Evolutionary conservation across 2,888 invertebrate species (phyloP).

Genomic region (Chloroclystis v-ata): DNA sequence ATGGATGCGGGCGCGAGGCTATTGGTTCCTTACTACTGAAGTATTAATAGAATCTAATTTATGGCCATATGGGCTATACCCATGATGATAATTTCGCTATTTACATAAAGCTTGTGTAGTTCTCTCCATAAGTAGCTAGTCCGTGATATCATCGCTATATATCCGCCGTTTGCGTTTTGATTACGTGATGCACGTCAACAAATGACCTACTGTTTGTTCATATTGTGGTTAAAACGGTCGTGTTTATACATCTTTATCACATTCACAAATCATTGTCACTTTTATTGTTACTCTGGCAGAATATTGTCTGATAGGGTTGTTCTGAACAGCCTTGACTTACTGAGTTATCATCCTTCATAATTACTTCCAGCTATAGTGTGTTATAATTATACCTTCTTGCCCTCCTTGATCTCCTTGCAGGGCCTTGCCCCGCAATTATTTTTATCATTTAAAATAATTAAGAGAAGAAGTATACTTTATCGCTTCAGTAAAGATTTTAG

Average conservation of each 20-base stretch:
- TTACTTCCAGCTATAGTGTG: not conserved
- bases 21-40: constrained; percentile 21
- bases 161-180: constrained; percentile 16
- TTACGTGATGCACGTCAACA: constrained; percentile 28
- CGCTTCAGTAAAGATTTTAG: no score
- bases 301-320: not conserved
- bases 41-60: constrained; percentile 21
- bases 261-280: no score
- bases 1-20: constrained; percentile 31
- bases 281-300: no score
- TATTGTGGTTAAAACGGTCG: constrained; percentile 11
- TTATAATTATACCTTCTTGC: no score
- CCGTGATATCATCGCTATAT: constrained; percentile 40
- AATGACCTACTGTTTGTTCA: constrained; percentile 22
- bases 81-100: constrained; percentile 17
- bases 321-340: not conserved
- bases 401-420: not conserved
- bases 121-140: constrained; percentile 18
- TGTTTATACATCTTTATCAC: constrained; percentile 19
- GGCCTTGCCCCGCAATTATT: not conserved
- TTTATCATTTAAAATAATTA: no score
- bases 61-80: constrained; percentile 10
- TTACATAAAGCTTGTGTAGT: constrained; percentile 12
- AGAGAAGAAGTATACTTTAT: no score
- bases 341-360: not conserved